phyloP scores from a whole-genome alignment of 2,113 vertebrate species.

The Myiozetetes cayanensis region DNA sequence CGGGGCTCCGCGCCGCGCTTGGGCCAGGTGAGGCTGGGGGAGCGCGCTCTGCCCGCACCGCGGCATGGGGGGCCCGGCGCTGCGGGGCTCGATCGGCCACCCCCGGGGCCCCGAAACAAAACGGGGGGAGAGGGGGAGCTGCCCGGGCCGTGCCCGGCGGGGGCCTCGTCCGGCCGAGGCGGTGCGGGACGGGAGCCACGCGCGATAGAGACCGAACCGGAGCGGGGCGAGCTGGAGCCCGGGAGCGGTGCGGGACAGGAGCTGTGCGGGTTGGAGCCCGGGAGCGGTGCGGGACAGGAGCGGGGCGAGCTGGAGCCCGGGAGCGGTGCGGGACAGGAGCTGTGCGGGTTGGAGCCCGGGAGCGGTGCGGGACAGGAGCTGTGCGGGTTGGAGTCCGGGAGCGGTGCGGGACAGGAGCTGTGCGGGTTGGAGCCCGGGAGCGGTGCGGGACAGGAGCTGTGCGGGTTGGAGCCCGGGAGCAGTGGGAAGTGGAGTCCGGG shows the following conservation, averaged over 20 bases:
- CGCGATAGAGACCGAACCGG: no score
- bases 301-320: not conserved
- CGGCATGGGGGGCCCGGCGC: not conserved
- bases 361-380: not conserved
- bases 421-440: not conserved
- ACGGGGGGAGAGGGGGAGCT: not conserved
- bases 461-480: not conserved
- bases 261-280: no score
- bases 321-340: not conserved
- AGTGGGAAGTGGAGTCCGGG: not conserved
- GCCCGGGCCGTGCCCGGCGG: not conserved
- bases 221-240: no score
- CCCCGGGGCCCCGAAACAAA: not conserved
- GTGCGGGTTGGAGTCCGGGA: no score
- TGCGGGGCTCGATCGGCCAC: not conserved
- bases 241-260: not conserved
- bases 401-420: not conserved
- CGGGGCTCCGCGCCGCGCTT: not conserved
- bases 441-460: not conserved
- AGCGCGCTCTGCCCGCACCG: not conserved
- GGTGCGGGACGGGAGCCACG: not conserved
- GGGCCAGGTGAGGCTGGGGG: slow-evolving; percentile 1
- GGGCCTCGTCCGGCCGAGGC: not conserved
- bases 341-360: not conserved
- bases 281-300: not conserved